These are phyloP conservation scores for Cebus imitator DNA, from an alignment of 2,113 vertebrate species.

Conservation along the genomic window DNA sequence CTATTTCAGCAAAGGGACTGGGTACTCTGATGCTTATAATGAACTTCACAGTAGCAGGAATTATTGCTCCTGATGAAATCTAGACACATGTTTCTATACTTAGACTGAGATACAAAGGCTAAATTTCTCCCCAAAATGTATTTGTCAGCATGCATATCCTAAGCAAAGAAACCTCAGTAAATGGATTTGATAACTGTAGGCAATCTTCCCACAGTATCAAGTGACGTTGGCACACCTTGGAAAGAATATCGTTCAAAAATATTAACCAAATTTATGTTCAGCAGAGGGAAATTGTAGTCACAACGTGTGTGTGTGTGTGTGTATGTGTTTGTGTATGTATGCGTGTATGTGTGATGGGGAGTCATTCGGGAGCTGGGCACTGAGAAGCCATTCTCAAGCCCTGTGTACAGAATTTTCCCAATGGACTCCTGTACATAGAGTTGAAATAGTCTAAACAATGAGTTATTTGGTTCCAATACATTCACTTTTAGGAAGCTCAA, in stretches of 20 bases:
- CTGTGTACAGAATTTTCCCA: background rate
- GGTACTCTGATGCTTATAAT: background rate
- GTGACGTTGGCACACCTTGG: background rate
- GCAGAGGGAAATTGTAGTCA: background rate
- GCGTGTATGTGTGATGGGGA: too few species aligned
- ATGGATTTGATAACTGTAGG: background rate
- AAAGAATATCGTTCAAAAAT: background rate
- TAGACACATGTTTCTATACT: background rate
- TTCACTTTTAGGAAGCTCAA: background rate
- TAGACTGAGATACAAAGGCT: background rate
- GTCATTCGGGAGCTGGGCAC: too few species aligned
- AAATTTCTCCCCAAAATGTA: background rate
- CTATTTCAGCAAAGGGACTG: background rate
- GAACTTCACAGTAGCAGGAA: background rate
- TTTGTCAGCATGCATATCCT: background rate
- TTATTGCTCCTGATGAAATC: background rate
- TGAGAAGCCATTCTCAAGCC: background rate
- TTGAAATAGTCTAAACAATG: background rate
- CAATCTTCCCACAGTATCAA: background rate
- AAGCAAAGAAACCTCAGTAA: background rate
- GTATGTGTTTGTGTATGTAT: too few species aligned
- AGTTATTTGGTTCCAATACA: background rate
- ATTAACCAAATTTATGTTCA: background rate
- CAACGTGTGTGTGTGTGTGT: too few species aligned
- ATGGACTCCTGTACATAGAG: background rate